Base-by-base conservation (phyloP, 1,140 invertebrate species). In the Calliphora vicina region DNA sequence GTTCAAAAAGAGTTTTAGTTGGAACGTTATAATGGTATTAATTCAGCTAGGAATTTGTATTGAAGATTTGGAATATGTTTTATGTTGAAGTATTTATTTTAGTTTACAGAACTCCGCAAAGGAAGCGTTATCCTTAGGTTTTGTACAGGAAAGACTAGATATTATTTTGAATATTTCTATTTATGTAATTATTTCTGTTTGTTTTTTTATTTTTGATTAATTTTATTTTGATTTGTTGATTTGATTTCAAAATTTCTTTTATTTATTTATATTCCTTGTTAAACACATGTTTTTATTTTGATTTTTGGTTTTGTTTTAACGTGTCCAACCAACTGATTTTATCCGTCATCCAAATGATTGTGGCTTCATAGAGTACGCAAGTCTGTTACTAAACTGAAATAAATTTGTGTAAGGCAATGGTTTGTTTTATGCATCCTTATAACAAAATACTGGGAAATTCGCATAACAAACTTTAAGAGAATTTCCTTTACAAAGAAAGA, bases 391-490 rank as follows among this genome's bases (percentile, higher is more conserved):
- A 13, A 42, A 42, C 29, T 76, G 17, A 76, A 76, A 42, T 43
- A 23, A 23, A 25, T 23, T 67, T 67, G 61, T 76, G 29, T 9
- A 35, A 42, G 61, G 61, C 73, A 42, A 76, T 67, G 61, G 61
- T 67, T 67, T 67, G 35, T 42, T 17, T 42, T 76, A 42, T 42
- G n/a, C n/a, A n/a, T 74, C n/a, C 35, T 20, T 35, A n/a, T 2
- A 43, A 17, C 8, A 20, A 76, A 76, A 76, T 76, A 76, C n/a
- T 12, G 73, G 73, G 73, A 76, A 20, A 76, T 76, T 76, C 42
- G 9, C 15, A 17, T 26, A 35, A 35, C 35, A 35, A 35, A 35
- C n/a, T 35, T 8, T 35, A 35, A 35, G 35, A 35, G 35, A 35
- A 10, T 71, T 26, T 61, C 6, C 25, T 71, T 20, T 25, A 71